Evolutionary conservation across 2,888 invertebrate species (phyloP).

Genomic region (Dysmachus trigonus): DNA sequence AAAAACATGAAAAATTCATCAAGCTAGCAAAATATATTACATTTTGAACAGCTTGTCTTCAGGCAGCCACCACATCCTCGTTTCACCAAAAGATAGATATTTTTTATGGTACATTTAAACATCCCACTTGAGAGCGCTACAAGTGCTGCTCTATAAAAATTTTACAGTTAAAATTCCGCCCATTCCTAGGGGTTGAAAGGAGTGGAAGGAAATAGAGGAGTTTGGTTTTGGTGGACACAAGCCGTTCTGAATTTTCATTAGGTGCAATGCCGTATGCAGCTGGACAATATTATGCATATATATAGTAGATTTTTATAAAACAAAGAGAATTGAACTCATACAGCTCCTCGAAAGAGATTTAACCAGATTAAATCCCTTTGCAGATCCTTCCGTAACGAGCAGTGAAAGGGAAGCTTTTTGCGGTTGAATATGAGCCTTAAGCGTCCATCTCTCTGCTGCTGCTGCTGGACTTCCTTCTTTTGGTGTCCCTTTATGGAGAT

Average conservation of each 20-base stretch:
- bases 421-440: neutral
- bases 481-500: neutral
- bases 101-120: neutral
- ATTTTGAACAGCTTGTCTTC: neutral
- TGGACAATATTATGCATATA: neutral
- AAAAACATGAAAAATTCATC: neutral
- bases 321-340: neutral
- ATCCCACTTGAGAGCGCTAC: neutral
- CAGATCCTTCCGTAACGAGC: neutral
- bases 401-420: neutral
- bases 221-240: neutral
- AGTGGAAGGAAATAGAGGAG: neutral
- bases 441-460: neutral
- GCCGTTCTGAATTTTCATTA: neutral
- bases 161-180: neutral
- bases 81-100: neutral
- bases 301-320: neutral
- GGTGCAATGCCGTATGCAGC: neutral
- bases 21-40: neutral
- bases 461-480: neutral
- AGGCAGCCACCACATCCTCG: neutral
- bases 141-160: neutral
- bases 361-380: neutral
- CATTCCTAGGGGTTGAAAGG: neutral
- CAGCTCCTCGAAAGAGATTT: neutral